Conservation (phyloP, 2,113 vertebrate species). For the Galbula dea region DNA sequence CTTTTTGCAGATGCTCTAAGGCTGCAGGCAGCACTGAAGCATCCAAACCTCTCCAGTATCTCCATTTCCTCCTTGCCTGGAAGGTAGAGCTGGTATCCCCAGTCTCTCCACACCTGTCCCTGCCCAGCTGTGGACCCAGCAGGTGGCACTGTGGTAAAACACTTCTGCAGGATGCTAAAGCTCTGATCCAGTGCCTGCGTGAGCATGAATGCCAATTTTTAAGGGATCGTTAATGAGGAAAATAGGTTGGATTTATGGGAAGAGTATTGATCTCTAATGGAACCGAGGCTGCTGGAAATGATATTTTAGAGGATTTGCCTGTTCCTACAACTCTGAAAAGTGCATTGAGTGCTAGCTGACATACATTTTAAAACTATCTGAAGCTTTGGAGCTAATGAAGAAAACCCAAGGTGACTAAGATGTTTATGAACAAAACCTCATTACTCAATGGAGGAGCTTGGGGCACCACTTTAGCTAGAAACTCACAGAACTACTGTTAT, state of each 20-base stretch:
- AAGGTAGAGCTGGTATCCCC: background rate
- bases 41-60: fast-evolving
- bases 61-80: background rate
- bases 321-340: background rate
- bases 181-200: background rate
- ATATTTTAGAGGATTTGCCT: background rate
- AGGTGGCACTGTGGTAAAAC: conserved; percentile 47
- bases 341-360: background rate
- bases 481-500: background rate
- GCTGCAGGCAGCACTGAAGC: fast-evolving
- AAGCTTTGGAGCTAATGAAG: background rate
- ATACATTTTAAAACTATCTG: background rate
- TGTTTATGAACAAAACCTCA: background rate
- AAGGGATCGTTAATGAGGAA: background rate
- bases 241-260: background rate
- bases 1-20: background rate
- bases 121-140: background rate
- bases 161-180: background rate
- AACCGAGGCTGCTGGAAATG: background rate
- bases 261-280: background rate
- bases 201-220: background rate
- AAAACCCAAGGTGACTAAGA: background rate
- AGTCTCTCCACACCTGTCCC: too few relatives aligned
- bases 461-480: fast-evolving
- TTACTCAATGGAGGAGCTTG: fast-evolving